A percentile compares a stretch with the other conserved stretches of the same genome.
phyloP scores from a whole-genome alignment of 1,140 invertebrate species.

The Drosophila neocordata region DNA sequence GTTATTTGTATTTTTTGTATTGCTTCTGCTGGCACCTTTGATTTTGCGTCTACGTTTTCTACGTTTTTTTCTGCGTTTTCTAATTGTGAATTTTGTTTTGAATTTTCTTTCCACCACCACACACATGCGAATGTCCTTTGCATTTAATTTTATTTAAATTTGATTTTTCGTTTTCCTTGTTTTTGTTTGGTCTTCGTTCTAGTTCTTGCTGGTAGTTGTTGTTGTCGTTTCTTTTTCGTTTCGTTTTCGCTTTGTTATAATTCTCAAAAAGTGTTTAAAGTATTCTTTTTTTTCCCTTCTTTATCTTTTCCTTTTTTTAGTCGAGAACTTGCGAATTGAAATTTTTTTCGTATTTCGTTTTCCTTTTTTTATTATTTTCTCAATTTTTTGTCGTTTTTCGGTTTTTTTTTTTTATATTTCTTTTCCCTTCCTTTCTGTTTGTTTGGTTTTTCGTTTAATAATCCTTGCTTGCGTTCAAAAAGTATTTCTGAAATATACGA shows the following conservation, averaged over 20 bases:
- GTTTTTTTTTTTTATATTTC: constrained; percentile 33
- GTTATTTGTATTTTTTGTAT: constrained; percentile 60
- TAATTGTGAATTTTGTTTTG: constrained; percentile 83
- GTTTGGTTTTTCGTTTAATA: constrained; percentile 69
- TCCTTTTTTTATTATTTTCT: constrained; percentile 24
- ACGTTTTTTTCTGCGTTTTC: constrained; percentile 82
- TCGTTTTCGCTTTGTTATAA: constrained; percentile 56
- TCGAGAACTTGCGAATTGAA: constrained; percentile 56
- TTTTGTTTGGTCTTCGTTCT: constrained; percentile 34
- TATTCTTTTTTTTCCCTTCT: constrained; percentile 26
- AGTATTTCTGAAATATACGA: constrained; percentile 72
- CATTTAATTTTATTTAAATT: constrained; percentile 81
- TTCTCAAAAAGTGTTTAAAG: constrained; percentile 56
- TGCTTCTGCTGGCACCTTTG: constrained; percentile 49
- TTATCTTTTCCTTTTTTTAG: constrained; percentile 40
- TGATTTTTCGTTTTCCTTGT: constrained; percentile 54
- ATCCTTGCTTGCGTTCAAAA: constrained; percentile 81
- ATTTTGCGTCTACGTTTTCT: constrained; percentile 77
- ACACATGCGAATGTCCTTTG: constrained; percentile 83
- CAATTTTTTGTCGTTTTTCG: constrained; percentile 33
- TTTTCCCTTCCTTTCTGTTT: constrained; percentile 41
- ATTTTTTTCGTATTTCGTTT: constrained; percentile 48
- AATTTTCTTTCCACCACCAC: constrained; percentile 83
- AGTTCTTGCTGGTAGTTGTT: constrained; percentile 29
- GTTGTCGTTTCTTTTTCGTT: constrained; percentile 31